Percentiles rank a stretch among this genome's conserved stretches.
These are phyloP conservation scores for Chanos chanos DNA, from an alignment of 2,797 vertebrate species.

Conservation along the genomic window DNA sequence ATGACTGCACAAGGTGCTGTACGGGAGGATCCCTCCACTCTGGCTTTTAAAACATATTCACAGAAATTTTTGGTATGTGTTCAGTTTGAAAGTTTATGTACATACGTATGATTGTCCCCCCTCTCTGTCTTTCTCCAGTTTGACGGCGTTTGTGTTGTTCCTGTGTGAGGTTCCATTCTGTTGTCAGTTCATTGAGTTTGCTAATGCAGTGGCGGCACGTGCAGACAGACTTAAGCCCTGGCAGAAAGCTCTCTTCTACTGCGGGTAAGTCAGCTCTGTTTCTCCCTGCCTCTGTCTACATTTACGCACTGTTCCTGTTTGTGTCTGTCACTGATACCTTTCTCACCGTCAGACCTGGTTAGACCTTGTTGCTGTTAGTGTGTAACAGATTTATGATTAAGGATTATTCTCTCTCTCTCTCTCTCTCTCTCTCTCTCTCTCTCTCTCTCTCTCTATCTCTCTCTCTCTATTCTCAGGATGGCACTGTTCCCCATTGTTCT, in stretches of 20 bases:
- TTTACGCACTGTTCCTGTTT: too few relatives aligned
- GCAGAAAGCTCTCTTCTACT: constrained; percentile 95
- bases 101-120: constrained; percentile 1
- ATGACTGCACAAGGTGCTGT: too few relatives aligned
- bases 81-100: not conserved
- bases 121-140: constrained; percentile 65
- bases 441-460: not conserved
- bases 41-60: too few relatives aligned
- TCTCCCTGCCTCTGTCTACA: too few relatives aligned
- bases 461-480: constrained; percentile 73
- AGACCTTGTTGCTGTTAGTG: too few relatives aligned
- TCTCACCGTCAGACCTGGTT: too few relatives aligned
- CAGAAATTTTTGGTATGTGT: too few relatives aligned
- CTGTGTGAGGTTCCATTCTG: constrained; percentile 96
- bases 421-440: not conserved
- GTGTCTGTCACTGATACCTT: too few relatives aligned
- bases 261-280: constrained; percentile 84
- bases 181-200: constrained; percentile 96
- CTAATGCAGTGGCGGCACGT: constrained; percentile 76
- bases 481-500: constrained; percentile 82
- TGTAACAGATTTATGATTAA: not conserved
- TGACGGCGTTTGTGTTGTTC: constrained; percentile 89
- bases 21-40: too few relatives aligned
- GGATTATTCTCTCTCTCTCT: constrained; percentile 10
- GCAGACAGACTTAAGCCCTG: constrained; percentile 86